Conservation (phyloP, 2,888 invertebrate genomes). For the Endomychus coccineus region DNA sequence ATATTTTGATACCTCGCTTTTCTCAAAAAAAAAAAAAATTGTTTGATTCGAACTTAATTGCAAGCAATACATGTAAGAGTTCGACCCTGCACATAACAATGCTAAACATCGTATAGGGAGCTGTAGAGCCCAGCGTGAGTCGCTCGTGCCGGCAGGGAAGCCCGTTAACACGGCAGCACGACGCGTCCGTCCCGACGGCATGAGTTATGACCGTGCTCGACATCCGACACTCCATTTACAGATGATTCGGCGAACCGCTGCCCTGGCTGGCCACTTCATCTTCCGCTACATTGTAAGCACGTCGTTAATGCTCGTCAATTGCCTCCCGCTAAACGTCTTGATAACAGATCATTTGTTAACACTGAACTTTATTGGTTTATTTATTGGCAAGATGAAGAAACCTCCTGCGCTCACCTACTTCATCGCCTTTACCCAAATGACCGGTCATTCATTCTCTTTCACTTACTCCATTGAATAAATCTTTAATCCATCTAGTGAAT, state of each 20-base stretch:
- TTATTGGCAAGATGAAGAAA: constrained; percentile 24
- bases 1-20: too few species aligned
- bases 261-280: constrained; percentile 48
- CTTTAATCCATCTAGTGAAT: too few species aligned
- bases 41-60: too few species aligned
- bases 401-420: too few species aligned
- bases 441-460: too few species aligned
- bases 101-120: too few species aligned
- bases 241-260: constrained; percentile 50
- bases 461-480: too few species aligned
- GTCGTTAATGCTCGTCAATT: constrained; percentile 39
- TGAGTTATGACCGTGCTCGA: constrained; percentile 49
- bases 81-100: too few species aligned
- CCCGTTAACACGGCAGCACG: constrained; percentile 7
- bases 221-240: constrained; percentile 52
- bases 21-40: too few species aligned
- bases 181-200: constrained; percentile 13
- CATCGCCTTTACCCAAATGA: too few species aligned
- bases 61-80: too few species aligned
- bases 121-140: too few species aligned
- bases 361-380: constrained; percentile 35
- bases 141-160: not conserved
- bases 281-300: constrained; percentile 33
- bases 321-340: constrained; percentile 40
- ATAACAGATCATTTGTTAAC: constrained; percentile 40